Base-by-base conservation (phyloP, 2,113 vertebrate genomes). In the Crocuta crocuta region DNA sequence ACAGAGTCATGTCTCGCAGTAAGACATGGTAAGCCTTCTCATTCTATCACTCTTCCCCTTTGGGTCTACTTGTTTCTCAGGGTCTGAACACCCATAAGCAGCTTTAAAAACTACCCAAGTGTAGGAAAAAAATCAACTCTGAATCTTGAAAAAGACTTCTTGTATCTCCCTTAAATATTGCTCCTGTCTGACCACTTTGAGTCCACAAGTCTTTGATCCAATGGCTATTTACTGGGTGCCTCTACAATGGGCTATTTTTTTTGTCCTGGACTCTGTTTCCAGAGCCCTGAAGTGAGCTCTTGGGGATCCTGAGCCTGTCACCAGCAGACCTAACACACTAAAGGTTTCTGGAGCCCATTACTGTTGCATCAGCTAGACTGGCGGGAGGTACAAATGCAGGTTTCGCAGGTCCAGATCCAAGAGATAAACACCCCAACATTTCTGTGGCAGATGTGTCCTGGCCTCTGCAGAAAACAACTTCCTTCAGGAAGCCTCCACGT, bases 281-380 rank as follows among this genome's bases (percentile, higher is more conserved):
- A 94, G 82, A 96, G 2, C 61, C 68, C 70, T 50, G 61, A 89
- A 95, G 70, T 43, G 35, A 81, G 45, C 16, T 16, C 48, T 89
- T 31, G 7, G 82, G n/a, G 0, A 65, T 71, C 55, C 66, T 26
- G 15, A 92, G 55, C 12, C 50, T 78, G 50, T 73, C 33, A 3
- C 68, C 95, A 98, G 63, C 80, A 96, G 79, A 71, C 61, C 78
- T 68, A 23, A 84, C 23, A 33, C 33, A 89, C 33, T 33, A 10
- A 87, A 88, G 58, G 45, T 76, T 95, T 71, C 10, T 2, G 3
- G 70, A 95, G 39, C 23, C 31, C 55, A 85, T 82, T 55, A 94
- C 76, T 17, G 31, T 78, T 70, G 17, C 39, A 70, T 93, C 65
- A 61, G 88, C 24, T 92, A 26, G 45, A 71, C 82, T 68, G 74